These are phyloP conservation scores for Luidia sarsii DNA, from an alignment of 53 echinoderm and acorn worm species.

Conservation along the genomic window DNA sequence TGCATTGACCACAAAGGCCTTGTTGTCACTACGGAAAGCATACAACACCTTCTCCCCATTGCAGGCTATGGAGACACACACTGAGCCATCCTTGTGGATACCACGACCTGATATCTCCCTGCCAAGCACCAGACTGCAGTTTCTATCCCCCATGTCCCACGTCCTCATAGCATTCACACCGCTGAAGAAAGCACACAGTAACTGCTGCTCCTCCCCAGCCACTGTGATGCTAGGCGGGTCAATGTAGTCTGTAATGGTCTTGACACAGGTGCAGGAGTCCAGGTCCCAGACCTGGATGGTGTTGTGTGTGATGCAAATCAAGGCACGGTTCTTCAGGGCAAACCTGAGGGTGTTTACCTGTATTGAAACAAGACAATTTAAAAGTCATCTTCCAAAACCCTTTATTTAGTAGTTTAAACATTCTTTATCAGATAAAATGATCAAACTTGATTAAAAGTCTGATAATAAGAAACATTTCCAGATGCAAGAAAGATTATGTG, in stretches of 20 bases:
- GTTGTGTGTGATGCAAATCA: slow-evolving; percentile 56
- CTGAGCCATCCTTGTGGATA: slow-evolving; percentile 83
- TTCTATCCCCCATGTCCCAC: slow-evolving; percentile 70
- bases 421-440: neutral
- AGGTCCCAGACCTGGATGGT: slow-evolving; percentile 68
- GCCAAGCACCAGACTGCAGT: slow-evolving; percentile 37
- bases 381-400: neutral
- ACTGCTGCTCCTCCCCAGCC: slow-evolving; percentile 68
- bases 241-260: slow-evolving; percentile 69
- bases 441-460: no score
- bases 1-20: slow-evolving; percentile 70
- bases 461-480: no score
- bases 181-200: slow-evolving; percentile 85
- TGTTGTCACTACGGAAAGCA: slow-evolving; percentile 83
- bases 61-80: slow-evolving; percentile 67
- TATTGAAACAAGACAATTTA: neutral
- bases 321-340: slow-evolving; percentile 51
- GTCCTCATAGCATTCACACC: slow-evolving; percentile 88
- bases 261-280: slow-evolving; percentile 25
- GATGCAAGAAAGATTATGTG: no score
- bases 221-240: slow-evolving; percentile 82
- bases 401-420: neutral
- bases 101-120: slow-evolving; percentile 55
- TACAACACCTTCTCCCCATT: slow-evolving; percentile 80
- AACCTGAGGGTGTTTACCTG: slow-evolving; percentile 63